phyloP scores from a whole-genome alignment of 2,888 invertebrate species.

The Panopea generosa region DNA sequence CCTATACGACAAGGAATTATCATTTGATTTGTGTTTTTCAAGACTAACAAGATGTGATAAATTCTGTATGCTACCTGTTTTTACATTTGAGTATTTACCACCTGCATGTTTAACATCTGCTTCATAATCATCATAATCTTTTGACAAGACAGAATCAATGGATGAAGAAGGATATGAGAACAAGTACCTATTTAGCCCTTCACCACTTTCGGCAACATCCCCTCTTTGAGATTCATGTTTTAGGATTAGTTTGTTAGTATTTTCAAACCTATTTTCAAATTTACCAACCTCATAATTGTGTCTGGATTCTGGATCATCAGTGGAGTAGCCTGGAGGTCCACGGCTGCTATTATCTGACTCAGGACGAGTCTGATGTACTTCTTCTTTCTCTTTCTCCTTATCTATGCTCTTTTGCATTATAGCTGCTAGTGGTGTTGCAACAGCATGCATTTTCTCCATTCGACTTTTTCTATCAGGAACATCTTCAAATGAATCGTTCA shows the following conservation, averaged over 20 bases:
- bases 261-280: background rate
- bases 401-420: conserved; percentile 22
- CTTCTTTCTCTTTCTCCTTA: conserved; percentile 29
- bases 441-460: conserved; percentile 69
- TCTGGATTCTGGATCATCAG: conserved; percentile 15
- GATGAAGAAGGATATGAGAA: conserved; percentile 64
- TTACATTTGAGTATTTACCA: background rate
- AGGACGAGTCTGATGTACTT: conserved; percentile 21
- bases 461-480: conserved; percentile 60
- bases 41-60: background rate
- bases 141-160: conserved; percentile 50
- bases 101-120: conserved; percentile 3
- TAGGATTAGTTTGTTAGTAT: background rate
- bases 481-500: conserved; percentile 61
- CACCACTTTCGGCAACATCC: background rate
- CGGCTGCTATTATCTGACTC: conserved; percentile 8
- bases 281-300: conserved; percentile 31
- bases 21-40: background rate
- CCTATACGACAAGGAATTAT: background rate
- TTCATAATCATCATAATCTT: conserved; percentile 53
- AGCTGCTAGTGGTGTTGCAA: conserved; percentile 65
- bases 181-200: conserved; percentile 16
- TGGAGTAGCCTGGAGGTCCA: conserved; percentile 1
- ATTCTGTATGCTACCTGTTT: conserved; percentile 19
- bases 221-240: background rate